Percentiles rank a stretch among this genome's conserved stretches.
Conservation (phyloP, 2,888 invertebrate species). For the Sinodicranocentrus sp. region DNA sequence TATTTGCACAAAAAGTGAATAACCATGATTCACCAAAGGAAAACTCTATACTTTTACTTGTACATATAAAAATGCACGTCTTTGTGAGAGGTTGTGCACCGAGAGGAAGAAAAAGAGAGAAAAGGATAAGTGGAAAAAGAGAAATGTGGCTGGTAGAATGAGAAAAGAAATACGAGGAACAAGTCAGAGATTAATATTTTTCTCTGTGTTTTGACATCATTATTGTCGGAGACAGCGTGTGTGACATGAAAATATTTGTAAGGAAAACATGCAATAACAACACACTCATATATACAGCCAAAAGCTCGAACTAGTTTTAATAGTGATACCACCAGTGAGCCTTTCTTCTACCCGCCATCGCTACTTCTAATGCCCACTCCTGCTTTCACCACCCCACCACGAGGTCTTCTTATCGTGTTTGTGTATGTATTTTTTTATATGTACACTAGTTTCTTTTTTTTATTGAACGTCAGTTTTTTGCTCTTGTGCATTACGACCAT, state of each 20-base stretch:
- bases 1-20: constrained; percentile 49
- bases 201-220: constrained; percentile 68
- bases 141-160: constrained; percentile 54
- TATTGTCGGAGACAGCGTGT: constrained; percentile 67
- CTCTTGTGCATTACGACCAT: not conserved
- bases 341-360: too few species aligned
- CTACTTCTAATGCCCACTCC: not conserved
- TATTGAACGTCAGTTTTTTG: not conserved
- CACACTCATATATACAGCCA: constrained; percentile 10
- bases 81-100: not conserved
- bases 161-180: constrained; percentile 56
- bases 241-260: constrained; percentile 68
- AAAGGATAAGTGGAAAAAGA: constrained; percentile 45
- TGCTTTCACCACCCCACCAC: constrained; percentile 14
- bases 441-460: too few species aligned
- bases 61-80: constrained; percentile 2
- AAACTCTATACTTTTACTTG: constrained; percentile 20
- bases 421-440: too few species aligned
- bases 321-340: not conserved
- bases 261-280: constrained; percentile 58
- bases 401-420: not conserved
- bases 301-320: not conserved
- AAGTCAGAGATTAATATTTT: constrained; percentile 70
- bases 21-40: constrained; percentile 41
- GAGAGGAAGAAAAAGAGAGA: constrained; percentile 14